Conservation (phyloP, 2,113 vertebrate genomes). For the Malurus alboscapulatus region DNA sequence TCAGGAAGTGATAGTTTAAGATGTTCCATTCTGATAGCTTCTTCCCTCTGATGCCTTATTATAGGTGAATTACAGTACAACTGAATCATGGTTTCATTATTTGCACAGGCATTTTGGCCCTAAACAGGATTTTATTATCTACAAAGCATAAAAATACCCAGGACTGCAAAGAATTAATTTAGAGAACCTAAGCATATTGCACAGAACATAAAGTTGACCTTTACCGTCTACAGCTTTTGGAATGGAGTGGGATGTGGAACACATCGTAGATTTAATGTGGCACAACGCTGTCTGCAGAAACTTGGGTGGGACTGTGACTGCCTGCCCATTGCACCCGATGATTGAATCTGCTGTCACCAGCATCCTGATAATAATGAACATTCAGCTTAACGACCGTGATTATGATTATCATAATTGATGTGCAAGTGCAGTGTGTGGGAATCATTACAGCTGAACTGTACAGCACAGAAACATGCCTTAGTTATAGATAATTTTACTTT, state of each 20-base stretch:
- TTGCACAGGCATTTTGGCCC: conserved; percentile 62
- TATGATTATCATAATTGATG: conserved; percentile 90
- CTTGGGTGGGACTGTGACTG: conserved; percentile 77
- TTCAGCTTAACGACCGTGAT: conserved; percentile 86
- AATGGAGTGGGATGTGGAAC: conserved; percentile 82
- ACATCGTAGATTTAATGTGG: conserved; percentile 82
- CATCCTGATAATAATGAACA: conserved; percentile 87
- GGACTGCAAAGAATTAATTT: conserved; percentile 77
- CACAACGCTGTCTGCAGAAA: conserved; percentile 78
- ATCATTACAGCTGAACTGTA: conserved; percentile 81
- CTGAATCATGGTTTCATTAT: conserved; percentile 45
- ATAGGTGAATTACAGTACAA: conserved; percentile 56
- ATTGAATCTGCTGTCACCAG: conserved; percentile 86
- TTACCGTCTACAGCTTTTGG: conserved; percentile 74
- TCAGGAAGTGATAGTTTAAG: conserved; percentile 27
- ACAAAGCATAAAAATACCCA: conserved; percentile 73
- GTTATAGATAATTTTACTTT: conserved; percentile 77
- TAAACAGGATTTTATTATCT: conserved; percentile 71
- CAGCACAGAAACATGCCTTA: conserved; percentile 70
- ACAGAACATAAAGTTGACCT: conserved; percentile 86
- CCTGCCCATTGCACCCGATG: conserved; percentile 75
- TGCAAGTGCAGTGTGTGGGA: conserved; percentile 77
- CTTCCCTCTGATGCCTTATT: conserved; percentile 48
- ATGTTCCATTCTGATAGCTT: background rate
- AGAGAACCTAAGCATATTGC: conserved; percentile 83